Percentiles rank a stretch among this genome's conserved stretches.
phyloP scores from a whole-genome alignment of 2,888 invertebrate genomes.

The Amphipoea oculea region DNA sequence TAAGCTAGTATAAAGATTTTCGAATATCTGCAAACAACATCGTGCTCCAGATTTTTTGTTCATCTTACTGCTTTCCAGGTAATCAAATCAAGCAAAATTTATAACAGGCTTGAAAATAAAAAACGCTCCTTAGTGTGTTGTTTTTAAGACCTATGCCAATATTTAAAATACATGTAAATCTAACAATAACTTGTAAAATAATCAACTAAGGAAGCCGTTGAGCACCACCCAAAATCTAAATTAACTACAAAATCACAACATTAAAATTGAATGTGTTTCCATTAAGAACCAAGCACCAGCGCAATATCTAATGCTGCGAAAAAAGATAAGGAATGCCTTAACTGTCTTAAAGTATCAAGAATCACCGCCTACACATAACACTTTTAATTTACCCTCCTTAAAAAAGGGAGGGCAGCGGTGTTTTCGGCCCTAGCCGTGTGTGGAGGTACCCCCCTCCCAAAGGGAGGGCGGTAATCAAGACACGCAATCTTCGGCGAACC shows the following conservation, averaged over 20 bases:
- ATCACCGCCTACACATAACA: constrained; percentile 73
- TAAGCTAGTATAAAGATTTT: not conserved
- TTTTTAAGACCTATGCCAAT: too few relatives aligned
- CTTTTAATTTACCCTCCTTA: constrained; percentile 91
- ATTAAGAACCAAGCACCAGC: constrained; percentile 33
- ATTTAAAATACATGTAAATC: not conserved
- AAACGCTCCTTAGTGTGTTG: not conserved
- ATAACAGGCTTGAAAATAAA: not conserved
- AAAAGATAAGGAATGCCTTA: constrained; percentile 69
- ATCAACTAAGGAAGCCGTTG: not conserved
- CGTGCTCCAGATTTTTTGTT: not conserved
- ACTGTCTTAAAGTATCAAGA: constrained; percentile 86
- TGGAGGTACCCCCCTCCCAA: constrained; percentile 73
- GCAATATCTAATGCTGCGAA: constrained; percentile 42
- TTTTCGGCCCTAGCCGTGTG: constrained; percentile 83
- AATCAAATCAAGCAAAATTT: not conserved
- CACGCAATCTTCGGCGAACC: constrained; percentile 92
- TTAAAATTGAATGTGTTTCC: constrained; percentile 48
- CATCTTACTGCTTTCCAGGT: not conserved
- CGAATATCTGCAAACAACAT: not conserved
- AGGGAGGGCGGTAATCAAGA: constrained; percentile 90
- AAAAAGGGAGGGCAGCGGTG: constrained; percentile 89
- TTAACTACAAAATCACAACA: constrained; percentile 21
- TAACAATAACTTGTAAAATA: not conserved
- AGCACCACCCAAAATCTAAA: constrained; percentile 20